These are phyloP conservation scores for Cuniculus paca DNA, from an alignment of 2,797 vertebrate genomes.

Conservation along the genomic window DNA sequence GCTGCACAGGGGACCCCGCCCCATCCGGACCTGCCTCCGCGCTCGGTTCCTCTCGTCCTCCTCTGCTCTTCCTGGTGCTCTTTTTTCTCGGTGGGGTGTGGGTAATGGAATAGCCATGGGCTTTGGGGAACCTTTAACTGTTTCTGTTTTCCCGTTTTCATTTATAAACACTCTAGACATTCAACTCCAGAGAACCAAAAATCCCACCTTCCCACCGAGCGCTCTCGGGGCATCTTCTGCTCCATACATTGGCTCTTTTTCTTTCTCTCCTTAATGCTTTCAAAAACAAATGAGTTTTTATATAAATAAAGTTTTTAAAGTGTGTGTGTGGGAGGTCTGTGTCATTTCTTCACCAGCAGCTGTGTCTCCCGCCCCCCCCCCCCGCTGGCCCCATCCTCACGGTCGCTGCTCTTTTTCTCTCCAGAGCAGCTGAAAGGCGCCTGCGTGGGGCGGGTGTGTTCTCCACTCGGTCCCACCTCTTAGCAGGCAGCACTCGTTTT, in stretches of 20 bases:
- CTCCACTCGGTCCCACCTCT: conserved; percentile 41
- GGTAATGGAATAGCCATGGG: conserved; percentile 80
- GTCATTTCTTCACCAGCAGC: conserved; percentile 77
- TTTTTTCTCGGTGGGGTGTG: conserved; percentile 83
- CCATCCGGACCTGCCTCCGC: conserved; percentile 28
- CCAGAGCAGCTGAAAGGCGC: conserved; percentile 24
- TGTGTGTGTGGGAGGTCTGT: conserved; percentile 83
- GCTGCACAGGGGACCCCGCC: conserved; percentile 4
- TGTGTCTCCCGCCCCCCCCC: conserved; percentile 33
- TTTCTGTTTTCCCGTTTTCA: conserved; percentile 70
- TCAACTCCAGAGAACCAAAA: conserved; percentile 90
- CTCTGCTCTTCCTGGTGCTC: conserved; percentile 74
- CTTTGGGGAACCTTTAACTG: conserved; percentile 79
- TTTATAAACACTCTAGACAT: conserved; percentile 89
- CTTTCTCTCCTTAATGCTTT: conserved; percentile 90
- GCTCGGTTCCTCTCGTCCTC: conserved; percentile 72
- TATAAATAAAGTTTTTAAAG: conserved; percentile 93
- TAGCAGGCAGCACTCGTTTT: neutral
- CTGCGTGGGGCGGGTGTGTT: conserved; percentile 36
- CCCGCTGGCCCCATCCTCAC: conserved; percentile 4
- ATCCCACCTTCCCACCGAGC: conserved; percentile 81
- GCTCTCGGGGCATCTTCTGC: conserved; percentile 83
- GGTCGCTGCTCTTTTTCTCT: neutral
- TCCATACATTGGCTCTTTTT: conserved; percentile 80
- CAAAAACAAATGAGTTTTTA: conserved; percentile 91